These are phyloP conservation scores for Cygnus buccinator DNA, from an alignment of 2,113 vertebrate species.

Conservation along the genomic window DNA sequence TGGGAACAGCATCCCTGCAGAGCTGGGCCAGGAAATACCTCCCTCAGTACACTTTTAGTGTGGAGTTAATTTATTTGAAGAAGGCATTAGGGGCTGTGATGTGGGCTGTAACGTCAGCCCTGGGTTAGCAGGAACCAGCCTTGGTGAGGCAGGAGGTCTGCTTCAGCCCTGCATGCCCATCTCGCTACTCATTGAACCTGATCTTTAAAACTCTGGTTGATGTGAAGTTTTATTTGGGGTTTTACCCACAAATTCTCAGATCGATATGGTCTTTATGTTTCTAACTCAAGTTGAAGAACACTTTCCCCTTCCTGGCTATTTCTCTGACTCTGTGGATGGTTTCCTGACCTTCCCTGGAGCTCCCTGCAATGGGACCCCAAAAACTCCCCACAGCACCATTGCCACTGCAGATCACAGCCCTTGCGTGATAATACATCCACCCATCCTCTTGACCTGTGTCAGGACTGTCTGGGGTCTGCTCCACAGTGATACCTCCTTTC, in stretches of 20 bases:
- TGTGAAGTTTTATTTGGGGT: not conserved
- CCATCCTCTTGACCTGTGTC: not conserved
- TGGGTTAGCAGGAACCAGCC: not conserved
- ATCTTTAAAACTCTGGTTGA: not conserved
- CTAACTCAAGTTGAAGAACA: not conserved
- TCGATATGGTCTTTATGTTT: not conserved
- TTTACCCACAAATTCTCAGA: not conserved
- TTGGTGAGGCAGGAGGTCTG: not conserved
- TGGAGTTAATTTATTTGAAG: not conserved
- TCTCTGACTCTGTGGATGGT: not conserved
- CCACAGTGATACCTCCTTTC: not conserved
- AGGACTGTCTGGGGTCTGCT: not conserved
- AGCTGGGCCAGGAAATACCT: not conserved
- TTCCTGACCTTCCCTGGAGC: not conserved
- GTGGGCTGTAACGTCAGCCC: not conserved
- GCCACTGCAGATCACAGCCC: too few species aligned
- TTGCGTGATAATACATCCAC: accelerated
- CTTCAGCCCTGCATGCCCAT: not conserved
- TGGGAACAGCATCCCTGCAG: accelerated
- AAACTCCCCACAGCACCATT: not conserved
- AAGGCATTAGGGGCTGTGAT: accelerated
- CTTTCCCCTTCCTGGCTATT: not conserved
- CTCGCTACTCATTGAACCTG: not conserved
- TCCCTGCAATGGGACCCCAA: not conserved
- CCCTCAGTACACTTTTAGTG: not conserved